Evolutionary conservation across 2,888 invertebrate species (phyloP), one percentile per base, ranked within the genome.

Genomic region (Nebria brevicollis): DNA sequence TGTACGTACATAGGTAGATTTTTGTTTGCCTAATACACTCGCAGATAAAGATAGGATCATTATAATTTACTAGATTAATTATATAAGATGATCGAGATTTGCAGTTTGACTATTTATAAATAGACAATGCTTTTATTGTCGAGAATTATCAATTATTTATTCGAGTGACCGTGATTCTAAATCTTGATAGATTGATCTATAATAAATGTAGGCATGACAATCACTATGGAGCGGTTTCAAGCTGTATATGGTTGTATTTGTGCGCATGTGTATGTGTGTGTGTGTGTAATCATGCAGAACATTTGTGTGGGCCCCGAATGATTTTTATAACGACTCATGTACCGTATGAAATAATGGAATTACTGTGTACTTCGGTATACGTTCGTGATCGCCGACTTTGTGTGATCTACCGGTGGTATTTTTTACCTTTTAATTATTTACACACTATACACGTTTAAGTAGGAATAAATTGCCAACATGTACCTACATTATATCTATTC

Each of bases 301-400:
- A 73, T 42, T 73, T 73, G 73, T 73, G 73, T 73, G 73, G 41
- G 73, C 42, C 42, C 41, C 15, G 10, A 6, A 41, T 34, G 43
- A 8, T 42, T 73, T 73, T 73, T 73, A 73, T 73, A 73, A 73
- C 73, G 73, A 73, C 88, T 87, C 88, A 87, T 87, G 88, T 87
- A 87, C 85, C 84, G 86, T 87, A 87, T 87, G 87, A 88, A 87
- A 88, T 88, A 88, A 87, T 87, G 88, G 87, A 87, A 87, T 87
- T 72, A 72, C 77, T 77, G 77, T 77, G 77, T 77, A 77, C 64
- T 72, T 25, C 70, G 72, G 77, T 54, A 42, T 34, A 72, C 25
- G 5, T 70, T 72, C 65, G 77, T 77, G 77, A 77, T 77, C 77
- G 70, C 11, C 70, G 26, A 34, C 70, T 70, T 34, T 25, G 34